Conservation (phyloP, 2,113 vertebrate species). For the Hirundichthys speculiger region DNA sequence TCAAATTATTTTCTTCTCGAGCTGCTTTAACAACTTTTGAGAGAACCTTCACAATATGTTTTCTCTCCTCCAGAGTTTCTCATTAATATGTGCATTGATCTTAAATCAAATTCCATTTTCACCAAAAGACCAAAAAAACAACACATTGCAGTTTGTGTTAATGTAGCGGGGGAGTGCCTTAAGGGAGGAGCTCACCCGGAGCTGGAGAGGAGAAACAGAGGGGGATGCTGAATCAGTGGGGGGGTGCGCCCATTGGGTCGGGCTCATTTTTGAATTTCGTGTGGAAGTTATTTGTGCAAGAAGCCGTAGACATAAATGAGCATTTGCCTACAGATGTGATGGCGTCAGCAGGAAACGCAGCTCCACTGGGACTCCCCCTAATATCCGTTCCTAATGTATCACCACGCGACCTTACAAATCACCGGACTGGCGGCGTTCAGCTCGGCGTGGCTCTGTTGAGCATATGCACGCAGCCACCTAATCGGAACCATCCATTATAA, state of each 20-base stretch:
- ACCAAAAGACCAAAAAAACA: constrained; percentile 31
- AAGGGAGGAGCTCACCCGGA: constrained; percentile 25
- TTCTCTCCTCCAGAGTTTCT: constrained; percentile 33
- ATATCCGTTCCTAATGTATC: constrained; percentile 55
- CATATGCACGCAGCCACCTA: constrained; percentile 58
- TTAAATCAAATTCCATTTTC: constrained; percentile 47
- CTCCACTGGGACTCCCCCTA: constrained; percentile 61
- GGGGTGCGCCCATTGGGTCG: constrained; percentile 36
- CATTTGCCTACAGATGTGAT: constrained; percentile 65
- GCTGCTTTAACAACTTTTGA: background rate
- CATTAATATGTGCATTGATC: constrained; percentile 28
- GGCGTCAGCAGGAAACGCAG: constrained; percentile 61
- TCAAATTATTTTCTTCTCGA: constrained; percentile 29
- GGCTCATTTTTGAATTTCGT: constrained; percentile 63
- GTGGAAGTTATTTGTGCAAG: constrained; percentile 58
- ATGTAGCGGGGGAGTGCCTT: constrained; percentile 27
- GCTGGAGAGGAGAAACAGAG: constrained; percentile 8
- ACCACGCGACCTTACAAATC: constrained; percentile 58
- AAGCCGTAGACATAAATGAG: constrained; percentile 3
- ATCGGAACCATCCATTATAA: constrained; percentile 71
- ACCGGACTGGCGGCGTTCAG: constrained; percentile 45
- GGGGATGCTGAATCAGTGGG: constrained; percentile 40
- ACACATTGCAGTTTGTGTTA: constrained; percentile 16
- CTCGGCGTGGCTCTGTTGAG: constrained; percentile 23
- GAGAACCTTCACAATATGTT: constrained; percentile 28